Percentiles rank a stretch among this genome's conserved stretches.
Evolutionary conservation across 2,113 vertebrate species (phyloP).

Genomic region (Caranx ignobilis): DNA sequence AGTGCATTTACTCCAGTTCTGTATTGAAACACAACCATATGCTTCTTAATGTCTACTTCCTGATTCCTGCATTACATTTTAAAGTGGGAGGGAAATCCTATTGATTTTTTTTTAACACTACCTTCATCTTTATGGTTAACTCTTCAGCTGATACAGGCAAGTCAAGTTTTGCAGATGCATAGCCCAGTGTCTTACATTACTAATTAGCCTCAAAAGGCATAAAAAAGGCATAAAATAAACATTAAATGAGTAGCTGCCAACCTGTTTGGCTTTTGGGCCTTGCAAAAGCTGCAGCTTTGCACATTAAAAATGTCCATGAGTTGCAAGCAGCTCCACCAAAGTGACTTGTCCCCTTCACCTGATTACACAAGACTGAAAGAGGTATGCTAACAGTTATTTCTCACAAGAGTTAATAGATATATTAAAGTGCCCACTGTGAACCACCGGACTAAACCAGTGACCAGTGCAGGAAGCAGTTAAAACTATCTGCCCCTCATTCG

Average conservation of each 20-base stretch:
- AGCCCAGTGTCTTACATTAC: no score
- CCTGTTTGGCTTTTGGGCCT: neutral
- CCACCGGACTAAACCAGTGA: neutral
- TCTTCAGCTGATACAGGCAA: neutral
- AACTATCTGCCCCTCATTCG: neutral
- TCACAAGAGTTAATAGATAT: no score
- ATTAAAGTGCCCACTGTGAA: neutral
- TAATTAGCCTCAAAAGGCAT: no score
- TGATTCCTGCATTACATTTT: neutral
- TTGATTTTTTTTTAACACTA: neutral
- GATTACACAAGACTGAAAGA: neutral
- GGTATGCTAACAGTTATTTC: no score
- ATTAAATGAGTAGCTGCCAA: neutral
- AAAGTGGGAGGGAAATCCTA: neutral
- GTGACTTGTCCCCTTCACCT: neutral
- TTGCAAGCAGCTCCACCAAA: neutral
- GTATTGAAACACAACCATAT: neutral
- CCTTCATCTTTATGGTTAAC: neutral
- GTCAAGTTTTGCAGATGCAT: no score
- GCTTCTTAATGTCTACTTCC: neutral
- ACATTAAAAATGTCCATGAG: neutral
- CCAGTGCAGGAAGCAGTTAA: no score
- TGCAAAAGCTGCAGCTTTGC: neutral
- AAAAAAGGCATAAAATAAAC: no score
- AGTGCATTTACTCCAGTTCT: neutral